Percentiles rank a stretch among this genome's conserved stretches.
Conservation (phyloP, 1,140 invertebrate species). For the Lordiphosa collinella region DNA sequence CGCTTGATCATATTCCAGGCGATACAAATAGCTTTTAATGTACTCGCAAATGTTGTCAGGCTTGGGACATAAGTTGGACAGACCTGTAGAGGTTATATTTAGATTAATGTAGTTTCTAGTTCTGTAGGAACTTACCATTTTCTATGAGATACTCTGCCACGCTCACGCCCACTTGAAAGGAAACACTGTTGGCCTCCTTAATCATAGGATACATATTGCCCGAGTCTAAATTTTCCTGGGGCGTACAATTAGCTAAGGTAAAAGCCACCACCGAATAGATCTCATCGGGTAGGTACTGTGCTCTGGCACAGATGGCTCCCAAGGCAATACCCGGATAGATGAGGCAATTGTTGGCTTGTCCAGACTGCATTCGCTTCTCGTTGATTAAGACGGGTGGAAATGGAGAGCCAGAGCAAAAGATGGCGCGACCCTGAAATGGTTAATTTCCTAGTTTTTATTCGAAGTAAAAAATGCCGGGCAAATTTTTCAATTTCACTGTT, state of each 20-base stretch:
- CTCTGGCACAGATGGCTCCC: slow-evolving; percentile 88
- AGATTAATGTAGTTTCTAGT: neutral
- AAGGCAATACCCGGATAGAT: slow-evolving; percentile 97
- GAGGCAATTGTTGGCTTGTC: slow-evolving; percentile 98
- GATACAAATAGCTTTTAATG: slow-evolving; percentile 5
- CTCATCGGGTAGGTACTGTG: slow-evolving; percentile 91
- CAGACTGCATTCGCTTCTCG: slow-evolving; percentile 89
- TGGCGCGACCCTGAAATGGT: slow-evolving; percentile 31
- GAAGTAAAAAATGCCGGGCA: no score
- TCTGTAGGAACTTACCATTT: slow-evolving; percentile 16
- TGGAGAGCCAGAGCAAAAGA: slow-evolving; percentile 94
- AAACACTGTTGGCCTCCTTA: slow-evolving; percentile 90
- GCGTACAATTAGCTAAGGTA: slow-evolving; percentile 89
- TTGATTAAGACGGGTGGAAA: slow-evolving; percentile 90
- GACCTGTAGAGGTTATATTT: neutral
- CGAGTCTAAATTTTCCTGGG: slow-evolving; percentile 87
- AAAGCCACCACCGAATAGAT: slow-evolving; percentile 92
- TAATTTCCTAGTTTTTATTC: no score
- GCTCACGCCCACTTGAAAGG: slow-evolving; percentile 90
- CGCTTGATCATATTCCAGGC: slow-evolving; percentile 6
- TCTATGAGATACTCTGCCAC: slow-evolving; percentile 92
- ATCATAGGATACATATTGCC: slow-evolving; percentile 97
- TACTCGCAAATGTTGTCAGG: slow-evolving; percentile 15
- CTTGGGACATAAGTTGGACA: slow-evolving; percentile 4
- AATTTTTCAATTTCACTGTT: no score